These are phyloP conservation scores for Lithophane semibrunnea DNA, from an alignment of 2,888 invertebrate genomes.

Conservation along the genomic window DNA sequence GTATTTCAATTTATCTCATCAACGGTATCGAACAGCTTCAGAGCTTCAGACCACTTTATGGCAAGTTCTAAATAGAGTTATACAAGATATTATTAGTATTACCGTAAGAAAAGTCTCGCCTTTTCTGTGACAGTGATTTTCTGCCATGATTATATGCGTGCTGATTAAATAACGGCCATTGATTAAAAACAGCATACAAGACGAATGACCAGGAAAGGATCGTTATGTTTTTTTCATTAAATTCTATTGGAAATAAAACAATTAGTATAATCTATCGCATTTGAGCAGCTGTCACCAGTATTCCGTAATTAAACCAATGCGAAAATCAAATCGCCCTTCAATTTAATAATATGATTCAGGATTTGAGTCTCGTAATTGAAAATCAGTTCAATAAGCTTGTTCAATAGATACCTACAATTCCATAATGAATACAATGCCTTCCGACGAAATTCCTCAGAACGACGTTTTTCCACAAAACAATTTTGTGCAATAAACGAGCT, in stretches of 20 bases:
- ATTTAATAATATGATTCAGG: neutral
- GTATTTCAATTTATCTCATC: constrained; percentile 43
- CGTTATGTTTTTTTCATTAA: neutral
- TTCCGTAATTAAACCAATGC: neutral
- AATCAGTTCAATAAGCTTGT: neutral
- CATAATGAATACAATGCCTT: neutral
- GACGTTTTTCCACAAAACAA: neutral
- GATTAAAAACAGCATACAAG: neutral
- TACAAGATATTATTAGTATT: neutral
- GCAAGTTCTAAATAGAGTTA: constrained; percentile 1
- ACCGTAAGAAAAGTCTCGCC: neutral
- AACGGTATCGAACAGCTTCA: constrained; percentile 27
- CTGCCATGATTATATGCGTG: no score
- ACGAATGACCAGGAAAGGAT: no score
- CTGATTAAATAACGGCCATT: neutral
- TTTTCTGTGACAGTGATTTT: no score
- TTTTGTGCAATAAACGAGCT: neutral
- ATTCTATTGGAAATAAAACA: neutral
- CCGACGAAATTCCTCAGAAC: neutral
- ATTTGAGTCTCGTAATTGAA: neutral
- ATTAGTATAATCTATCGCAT: neutral
- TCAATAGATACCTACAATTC: neutral
- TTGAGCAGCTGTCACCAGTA: neutral
- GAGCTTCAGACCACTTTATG: neutral
- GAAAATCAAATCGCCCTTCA: neutral